Evolutionary conservation across 1,140 invertebrate species (phyloP), one percentile per base, ranked within the genome.

Genomic region (Bombus huntii): DNA sequence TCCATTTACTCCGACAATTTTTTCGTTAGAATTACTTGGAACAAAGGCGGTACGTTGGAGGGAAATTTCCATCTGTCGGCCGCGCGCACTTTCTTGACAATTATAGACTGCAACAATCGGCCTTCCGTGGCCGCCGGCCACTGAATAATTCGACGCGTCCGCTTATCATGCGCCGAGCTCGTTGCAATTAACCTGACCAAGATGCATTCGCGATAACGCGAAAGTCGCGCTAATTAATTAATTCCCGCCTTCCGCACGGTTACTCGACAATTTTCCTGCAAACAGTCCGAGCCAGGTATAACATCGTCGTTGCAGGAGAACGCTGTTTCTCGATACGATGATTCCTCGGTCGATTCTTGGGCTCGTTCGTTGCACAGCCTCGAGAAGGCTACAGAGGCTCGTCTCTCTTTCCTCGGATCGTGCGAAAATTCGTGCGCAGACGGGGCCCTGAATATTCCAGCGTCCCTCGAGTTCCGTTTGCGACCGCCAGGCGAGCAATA

Each of bases 1-100:
- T 93, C 89, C 91, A 53, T 53, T 53, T 22, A 22, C 47, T 53
- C 31, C 8, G 65, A 68, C 6, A 68, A 8, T 37, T 25, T 37
- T 70, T 70, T 39, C 13, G 90, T 93, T 93, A 89, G 92, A 93
- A 93, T 93, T 73, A 47, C n/a, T n/a, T 18, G 71, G 2, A 65
- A 34, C 31, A 68, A 90, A 88, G 91, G 90, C 70, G 75, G 83
- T 68, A 28, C 66, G 77, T 83, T 84, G 47, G 37, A 47, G 47
- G 80, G 44, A 81, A 70, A 86, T 75, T 80, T 37, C 74, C 28
- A 65, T 28, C n/a, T 31, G 28, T 31, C 47, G 62, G 66, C 57
- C 42, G 18, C 47, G 18, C 39, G 37, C 53, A 76, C 82, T 88
- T 88, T 34, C 42, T 53, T 37, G 22, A 39, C 78, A 57, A 81